Conservation (phyloP, 2,888 invertebrate genomes). For the Morpho achilles region DNA sequence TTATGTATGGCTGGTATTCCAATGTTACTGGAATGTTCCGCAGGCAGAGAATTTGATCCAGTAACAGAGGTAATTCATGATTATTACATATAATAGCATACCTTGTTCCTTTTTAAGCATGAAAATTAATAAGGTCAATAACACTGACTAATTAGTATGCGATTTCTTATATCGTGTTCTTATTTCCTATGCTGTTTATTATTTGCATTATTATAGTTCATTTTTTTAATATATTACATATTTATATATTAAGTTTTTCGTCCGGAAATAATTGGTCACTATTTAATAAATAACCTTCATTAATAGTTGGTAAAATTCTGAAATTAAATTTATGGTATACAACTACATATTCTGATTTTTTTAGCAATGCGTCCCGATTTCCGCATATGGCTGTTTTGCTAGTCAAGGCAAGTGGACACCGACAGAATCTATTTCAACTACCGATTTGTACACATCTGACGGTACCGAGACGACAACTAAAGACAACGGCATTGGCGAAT, state of each 20-base stretch:
- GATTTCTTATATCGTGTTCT: too few relatives aligned
- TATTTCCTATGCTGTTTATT: too few relatives aligned
- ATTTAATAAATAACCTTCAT: too few relatives aligned
- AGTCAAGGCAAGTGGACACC: slow-evolving; percentile 16
- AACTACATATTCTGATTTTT: slow-evolving; percentile 8
- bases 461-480: slow-evolving; percentile 9
- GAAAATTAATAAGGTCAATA: too few relatives aligned
- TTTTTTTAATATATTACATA: too few relatives aligned
- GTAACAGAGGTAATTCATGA: too few relatives aligned
- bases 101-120: too few relatives aligned
- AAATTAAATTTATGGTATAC: background rate
- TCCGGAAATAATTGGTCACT: too few relatives aligned
- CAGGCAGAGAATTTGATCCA: slow-evolving; percentile 16
- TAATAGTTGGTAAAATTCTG: background rate
- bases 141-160: too few relatives aligned
- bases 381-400: slow-evolving; percentile 27
- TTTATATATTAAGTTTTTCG: too few relatives aligned
- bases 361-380: slow-evolving; percentile 22
- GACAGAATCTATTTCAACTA: slow-evolving; percentile 11
- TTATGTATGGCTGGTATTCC: slow-evolving; percentile 36
- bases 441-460: background rate
- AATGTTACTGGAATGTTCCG: slow-evolving; percentile 11
- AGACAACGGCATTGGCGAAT: background rate
- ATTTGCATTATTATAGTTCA: too few relatives aligned
- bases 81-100: too few relatives aligned